phyloP scores from a whole-genome alignment of 2,888 invertebrate species.

The Anthrax anthrax region DNA sequence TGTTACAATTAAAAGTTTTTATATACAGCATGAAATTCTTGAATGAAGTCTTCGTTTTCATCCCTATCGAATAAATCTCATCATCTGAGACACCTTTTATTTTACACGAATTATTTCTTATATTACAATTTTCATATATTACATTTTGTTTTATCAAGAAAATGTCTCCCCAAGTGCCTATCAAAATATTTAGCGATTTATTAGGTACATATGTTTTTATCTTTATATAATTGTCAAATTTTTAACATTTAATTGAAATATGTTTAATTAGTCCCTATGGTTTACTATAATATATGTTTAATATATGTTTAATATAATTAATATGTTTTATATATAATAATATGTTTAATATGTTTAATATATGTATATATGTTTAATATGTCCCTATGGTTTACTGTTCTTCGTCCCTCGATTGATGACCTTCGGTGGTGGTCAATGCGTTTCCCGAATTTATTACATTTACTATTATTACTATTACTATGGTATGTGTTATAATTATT shows the following conservation, averaged over 20 bases:
- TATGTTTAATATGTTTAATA: too few species aligned
- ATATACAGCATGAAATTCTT: constrained; percentile 1
- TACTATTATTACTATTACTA: neutral
- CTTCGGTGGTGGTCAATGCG: too few species aligned
- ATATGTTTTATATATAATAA: too few species aligned
- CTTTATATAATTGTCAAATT: neutral
- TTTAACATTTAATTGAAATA: neutral
- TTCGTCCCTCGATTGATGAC: neutral
- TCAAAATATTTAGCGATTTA: neutral
- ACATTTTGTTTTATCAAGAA: neutral
- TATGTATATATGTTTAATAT: too few species aligned
- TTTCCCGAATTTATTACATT: neutral
- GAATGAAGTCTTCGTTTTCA: neutral
- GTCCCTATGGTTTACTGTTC: too few species aligned
- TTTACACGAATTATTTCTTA: neutral
- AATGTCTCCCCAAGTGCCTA: neutral
- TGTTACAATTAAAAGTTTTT: constrained; percentile 2
- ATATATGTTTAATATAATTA: too few species aligned
- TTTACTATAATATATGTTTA: too few species aligned
- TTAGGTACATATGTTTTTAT: too few species aligned
- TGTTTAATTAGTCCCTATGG: too few species aligned
- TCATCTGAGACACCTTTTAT: neutral
- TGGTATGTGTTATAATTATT: neutral
- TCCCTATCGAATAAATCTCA: neutral
- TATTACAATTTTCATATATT: neutral